These are phyloP conservation scores for Caenorhabditis sulstoni DNA, from an alignment of 2,888 invertebrate genomes.

Conservation along the genomic window DNA sequence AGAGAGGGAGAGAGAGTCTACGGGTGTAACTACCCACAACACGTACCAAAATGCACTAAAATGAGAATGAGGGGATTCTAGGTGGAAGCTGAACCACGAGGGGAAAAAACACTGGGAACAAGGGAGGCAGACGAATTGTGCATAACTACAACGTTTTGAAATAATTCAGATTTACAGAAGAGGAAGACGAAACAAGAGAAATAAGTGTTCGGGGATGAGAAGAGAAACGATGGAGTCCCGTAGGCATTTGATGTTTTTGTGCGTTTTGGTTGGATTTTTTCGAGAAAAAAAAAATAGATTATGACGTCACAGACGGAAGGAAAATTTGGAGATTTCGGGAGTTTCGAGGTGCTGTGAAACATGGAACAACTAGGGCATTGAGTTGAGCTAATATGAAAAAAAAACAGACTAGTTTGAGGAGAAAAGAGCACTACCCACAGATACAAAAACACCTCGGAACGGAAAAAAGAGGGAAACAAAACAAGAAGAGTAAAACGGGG, in stretches of 20 bases:
- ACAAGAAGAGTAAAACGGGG: conserved; percentile 10
- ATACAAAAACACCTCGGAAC: background rate
- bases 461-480: conserved; percentile 8
- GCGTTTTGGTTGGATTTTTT: conserved; percentile 29
- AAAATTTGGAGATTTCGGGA: background rate
- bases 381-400: conserved; percentile 12
- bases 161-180: conserved; percentile 28
- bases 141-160: conserved; percentile 49
- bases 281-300: conserved; percentile 20
- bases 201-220: conserved; percentile 21
- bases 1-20: background rate
- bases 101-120: conserved; percentile 18
- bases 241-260: conserved; percentile 30
- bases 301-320: conserved; percentile 48
- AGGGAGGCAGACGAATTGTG: conserved; percentile 36
- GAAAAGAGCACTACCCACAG: background rate
- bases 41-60: conserved; percentile 23
- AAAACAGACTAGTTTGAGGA: conserved; percentile 25
- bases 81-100: background rate
- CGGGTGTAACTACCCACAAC: conserved; percentile 26
- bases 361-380: background rate
- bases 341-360: background rate
- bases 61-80: background rate
- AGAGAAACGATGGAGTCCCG: conserved; percentile 25
- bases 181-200: background rate